Conservation (phyloP, 1,140 invertebrate genomes). For the Drosophila ercepeae region DNA sequence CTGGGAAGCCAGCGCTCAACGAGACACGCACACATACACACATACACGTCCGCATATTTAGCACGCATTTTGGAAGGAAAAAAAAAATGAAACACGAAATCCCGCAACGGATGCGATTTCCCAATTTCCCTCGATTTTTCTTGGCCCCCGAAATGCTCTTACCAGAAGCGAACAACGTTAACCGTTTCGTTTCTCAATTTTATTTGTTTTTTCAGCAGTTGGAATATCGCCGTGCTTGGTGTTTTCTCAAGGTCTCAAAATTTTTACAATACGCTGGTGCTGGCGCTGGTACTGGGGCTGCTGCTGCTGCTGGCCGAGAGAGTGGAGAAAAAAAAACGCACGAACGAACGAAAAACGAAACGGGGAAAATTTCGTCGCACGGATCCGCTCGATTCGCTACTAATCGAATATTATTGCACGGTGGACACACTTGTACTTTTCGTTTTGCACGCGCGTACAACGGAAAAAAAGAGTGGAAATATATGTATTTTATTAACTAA, state of each 20-base stretch:
- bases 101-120: slow-evolving; percentile 3
- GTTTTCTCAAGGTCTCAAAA: neutral
- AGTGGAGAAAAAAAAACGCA: slow-evolving; percentile 52
- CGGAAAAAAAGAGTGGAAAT: slow-evolving; percentile 65
- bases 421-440: slow-evolving; percentile 38
- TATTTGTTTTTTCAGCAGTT: neutral
- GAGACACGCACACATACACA: slow-evolving; percentile 9
- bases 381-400: slow-evolving; percentile 32
- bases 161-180: neutral
- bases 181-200: neutral
- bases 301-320: slow-evolving; percentile 10
- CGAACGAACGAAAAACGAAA: slow-evolving; percentile 47
- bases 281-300: slow-evolving; percentile 19
- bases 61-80: slow-evolving; percentile 49
- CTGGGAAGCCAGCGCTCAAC: neutral
- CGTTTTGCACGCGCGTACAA: slow-evolving; percentile 55
- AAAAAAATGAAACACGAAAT: slow-evolving; percentile 25
- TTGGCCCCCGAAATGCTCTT: neutral
- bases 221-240: neutral
- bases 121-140: neutral
- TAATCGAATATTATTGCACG: slow-evolving; percentile 23
- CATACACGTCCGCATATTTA: slow-evolving; percentile 46
- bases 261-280: slow-evolving; percentile 1
- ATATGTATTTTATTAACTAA: slow-evolving; percentile 78
- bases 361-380: slow-evolving; percentile 54